Base-by-base conservation (phyloP, 2,113 vertebrate species). In the Tachysurus fulvidraco region DNA sequence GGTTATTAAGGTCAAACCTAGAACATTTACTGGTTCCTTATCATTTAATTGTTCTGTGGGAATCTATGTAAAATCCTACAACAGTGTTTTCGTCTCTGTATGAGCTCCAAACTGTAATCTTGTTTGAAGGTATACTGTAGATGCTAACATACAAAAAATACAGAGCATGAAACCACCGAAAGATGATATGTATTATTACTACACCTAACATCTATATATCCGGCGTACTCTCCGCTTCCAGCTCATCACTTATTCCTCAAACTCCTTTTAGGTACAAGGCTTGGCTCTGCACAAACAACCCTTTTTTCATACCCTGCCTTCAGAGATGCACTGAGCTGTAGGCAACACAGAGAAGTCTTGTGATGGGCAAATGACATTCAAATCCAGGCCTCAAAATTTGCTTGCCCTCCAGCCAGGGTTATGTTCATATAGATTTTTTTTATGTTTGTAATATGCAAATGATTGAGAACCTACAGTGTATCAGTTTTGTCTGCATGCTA, bases 321-420 rank as follows among this genome's bases (percentile, higher is more conserved):
- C 93, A 93, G 92, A 93, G 93, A 91, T 90, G 91, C 92, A 92
- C 85, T 93, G 91, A 93, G 91, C 92, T 92, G 62, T 93, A 84
- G 88, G 90, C 86, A 91, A 90, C 91, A 95, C 89, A 88, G 94
- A 94, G 94, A 95, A 95, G 95, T 95, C 94, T 95, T 95, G 93
- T 92, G 88, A 87, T 88, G 92, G 88, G 93, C 94, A 95, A 95
- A 96, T 95, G 67, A 91, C 92, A 96, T 96, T 96, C 95, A 96
- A 96, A 96, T 96, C 88, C 74, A 89, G 83, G 77, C 94, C 94
- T 92, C 94, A 94, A 89, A 90, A 95, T 95, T 95, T 95, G 95
- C 85, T 89, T 96, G 91, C 81, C 86, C 89, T 86, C 92, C 91
- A 89, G 93, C 92, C 91, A 88, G 87, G 90, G 83, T 16, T 28